Conservation (phyloP, 1,140 invertebrate species). For the Bombyx mandarina region DNA sequence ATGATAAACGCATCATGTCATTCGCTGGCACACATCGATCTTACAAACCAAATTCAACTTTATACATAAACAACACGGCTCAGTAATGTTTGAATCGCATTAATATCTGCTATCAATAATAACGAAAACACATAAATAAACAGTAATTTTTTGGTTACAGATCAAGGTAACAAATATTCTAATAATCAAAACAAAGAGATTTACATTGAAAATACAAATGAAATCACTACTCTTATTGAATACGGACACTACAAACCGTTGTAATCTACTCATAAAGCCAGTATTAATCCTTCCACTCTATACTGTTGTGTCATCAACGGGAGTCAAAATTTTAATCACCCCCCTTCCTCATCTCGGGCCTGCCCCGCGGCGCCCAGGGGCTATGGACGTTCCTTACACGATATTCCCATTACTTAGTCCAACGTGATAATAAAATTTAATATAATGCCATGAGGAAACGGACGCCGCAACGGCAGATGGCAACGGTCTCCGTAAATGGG, state of each 20-base stretch:
- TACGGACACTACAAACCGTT: slow-evolving; percentile 42
- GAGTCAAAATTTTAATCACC: slow-evolving; percentile 69
- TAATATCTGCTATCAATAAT: too few relatives aligned
- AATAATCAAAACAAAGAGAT: too few relatives aligned
- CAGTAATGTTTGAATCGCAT: too few relatives aligned
- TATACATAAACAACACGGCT: too few relatives aligned
- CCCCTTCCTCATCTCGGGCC: slow-evolving; percentile 16
- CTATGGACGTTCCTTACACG: slow-evolving; percentile 68
- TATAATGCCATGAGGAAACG: slow-evolving; percentile 62
- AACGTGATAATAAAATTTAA: slow-evolving; percentile 72
- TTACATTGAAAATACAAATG: slow-evolving; percentile 17
- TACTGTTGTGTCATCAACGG: slow-evolving; percentile 65
- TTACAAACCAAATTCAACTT: too few relatives aligned
- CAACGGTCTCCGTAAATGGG: slow-evolving; percentile 12
- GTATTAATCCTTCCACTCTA: slow-evolving; percentile 60
- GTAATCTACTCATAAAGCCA: slow-evolving; percentile 67
- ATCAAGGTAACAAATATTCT: too few relatives aligned
- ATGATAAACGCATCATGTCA: too few relatives aligned
- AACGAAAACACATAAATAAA: background rate
- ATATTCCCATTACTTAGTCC: slow-evolving; percentile 72
- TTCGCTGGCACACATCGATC: too few relatives aligned
- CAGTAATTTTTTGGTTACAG: background rate
- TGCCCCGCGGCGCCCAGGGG: slow-evolving; percentile 37
- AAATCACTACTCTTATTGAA: slow-evolving; percentile 39
- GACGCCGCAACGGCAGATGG: slow-evolving; percentile 48